Percentiles rank a stretch among this genome's conserved stretches.
phyloP scores from a whole-genome alignment of 1,140 invertebrate genomes.

The Ips typographus region DNA sequence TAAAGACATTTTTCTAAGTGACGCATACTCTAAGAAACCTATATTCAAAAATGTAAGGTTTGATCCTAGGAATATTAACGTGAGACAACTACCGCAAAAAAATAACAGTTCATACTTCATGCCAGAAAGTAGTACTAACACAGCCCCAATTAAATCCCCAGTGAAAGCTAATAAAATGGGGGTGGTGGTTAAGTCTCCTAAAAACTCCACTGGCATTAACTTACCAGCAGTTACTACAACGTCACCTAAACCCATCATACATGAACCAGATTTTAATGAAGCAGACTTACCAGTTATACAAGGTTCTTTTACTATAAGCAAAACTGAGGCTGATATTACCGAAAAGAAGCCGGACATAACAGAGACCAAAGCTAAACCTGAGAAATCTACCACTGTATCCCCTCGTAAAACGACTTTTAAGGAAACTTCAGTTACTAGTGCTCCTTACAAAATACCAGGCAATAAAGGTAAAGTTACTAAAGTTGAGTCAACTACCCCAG shows the following conservation, averaged over 20 bases:
- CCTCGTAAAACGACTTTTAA: slow-evolving; percentile 51
- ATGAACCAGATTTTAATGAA: slow-evolving; percentile 55
- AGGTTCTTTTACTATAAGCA: slow-evolving; percentile 63
- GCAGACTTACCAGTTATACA: slow-evolving; percentile 60
- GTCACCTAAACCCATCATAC: slow-evolving; percentile 22
- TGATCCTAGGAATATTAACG: slow-evolving; percentile 62
- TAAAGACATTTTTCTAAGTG: slow-evolving; percentile 66
- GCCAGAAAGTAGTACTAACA: slow-evolving; percentile 39
- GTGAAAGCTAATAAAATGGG: slow-evolving; percentile 49
- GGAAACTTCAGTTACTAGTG: slow-evolving; percentile 50
- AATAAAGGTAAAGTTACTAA: slow-evolving; percentile 49
- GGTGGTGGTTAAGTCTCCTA: slow-evolving; percentile 57
- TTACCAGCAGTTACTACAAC: background rate
- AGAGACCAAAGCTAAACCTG: slow-evolving; percentile 49
- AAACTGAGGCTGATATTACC: slow-evolving; percentile 62
- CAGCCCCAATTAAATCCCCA: slow-evolving; percentile 31
- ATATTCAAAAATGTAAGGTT: slow-evolving; percentile 68
- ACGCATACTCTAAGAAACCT: slow-evolving; percentile 64
- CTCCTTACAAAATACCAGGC: slow-evolving; percentile 55
- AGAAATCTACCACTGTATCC: slow-evolving; percentile 49
- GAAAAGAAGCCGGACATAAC: slow-evolving; percentile 54
- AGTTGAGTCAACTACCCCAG: slow-evolving; percentile 47
- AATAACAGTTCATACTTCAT: slow-evolving; percentile 54
- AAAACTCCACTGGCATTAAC: slow-evolving; percentile 44
- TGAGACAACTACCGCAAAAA: slow-evolving; percentile 61